These are phyloP conservation scores for Hipparchia sbordonii DNA, from an alignment of 2,888 invertebrate species.

Conservation along the genomic window DNA sequence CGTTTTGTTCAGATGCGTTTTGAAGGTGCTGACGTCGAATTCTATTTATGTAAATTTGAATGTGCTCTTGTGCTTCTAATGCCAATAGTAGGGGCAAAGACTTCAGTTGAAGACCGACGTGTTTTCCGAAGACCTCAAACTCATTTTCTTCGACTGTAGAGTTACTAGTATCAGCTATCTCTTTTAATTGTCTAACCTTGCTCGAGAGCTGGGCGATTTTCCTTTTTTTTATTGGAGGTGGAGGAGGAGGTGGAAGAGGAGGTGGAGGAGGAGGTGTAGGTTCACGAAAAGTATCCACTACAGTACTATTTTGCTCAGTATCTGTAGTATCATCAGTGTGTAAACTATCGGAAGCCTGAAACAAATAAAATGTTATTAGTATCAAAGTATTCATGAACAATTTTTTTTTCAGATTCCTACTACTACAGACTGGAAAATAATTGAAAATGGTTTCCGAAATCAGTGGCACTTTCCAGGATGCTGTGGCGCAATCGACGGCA, in stretches of 20 bases:
- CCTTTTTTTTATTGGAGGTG: slow-evolving; percentile 39
- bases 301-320: no score
- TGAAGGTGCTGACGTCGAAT: slow-evolving; percentile 41
- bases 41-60: slow-evolving; percentile 43
- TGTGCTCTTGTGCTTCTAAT: slow-evolving; percentile 43
- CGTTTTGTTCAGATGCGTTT: slow-evolving; percentile 38
- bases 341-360: no score
- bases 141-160: slow-evolving; percentile 46
- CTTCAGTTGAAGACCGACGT: slow-evolving; percentile 45
- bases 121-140: slow-evolving; percentile 46
- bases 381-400: no score
- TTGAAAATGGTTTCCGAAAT: no score
- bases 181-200: slow-evolving; percentile 46
- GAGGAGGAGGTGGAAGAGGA: slow-evolving; percentile 24
- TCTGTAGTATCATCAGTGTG: no score
- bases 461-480: slow-evolving; percentile 27
- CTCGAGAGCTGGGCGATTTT: slow-evolving; percentile 44
- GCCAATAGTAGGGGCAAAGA: slow-evolving; percentile 41
- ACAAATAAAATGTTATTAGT: no score
- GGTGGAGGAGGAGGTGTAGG: no score
- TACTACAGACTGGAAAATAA: no score
- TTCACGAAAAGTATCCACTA: no score
- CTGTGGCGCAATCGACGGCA: slow-evolving; percentile 37
- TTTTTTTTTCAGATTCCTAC: no score
- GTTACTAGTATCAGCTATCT: slow-evolving; percentile 45